These are phyloP conservation scores for Philereme vetulata DNA, from an alignment of 2,888 invertebrate genomes.

Conservation along the genomic window DNA sequence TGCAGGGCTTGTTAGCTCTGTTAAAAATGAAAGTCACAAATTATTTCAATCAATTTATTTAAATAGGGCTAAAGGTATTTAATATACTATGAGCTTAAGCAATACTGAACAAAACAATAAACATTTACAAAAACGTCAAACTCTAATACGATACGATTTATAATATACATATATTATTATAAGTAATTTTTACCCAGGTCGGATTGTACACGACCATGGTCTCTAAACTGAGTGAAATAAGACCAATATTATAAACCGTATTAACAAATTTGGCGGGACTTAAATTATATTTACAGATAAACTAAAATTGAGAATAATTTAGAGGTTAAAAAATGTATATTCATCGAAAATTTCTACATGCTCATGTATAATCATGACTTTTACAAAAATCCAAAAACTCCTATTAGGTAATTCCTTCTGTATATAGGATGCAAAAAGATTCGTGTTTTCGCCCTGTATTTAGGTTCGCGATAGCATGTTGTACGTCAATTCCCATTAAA, in stretches of 20 bases:
- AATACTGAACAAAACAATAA: slow-evolving; percentile 82
- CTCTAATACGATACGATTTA: slow-evolving; percentile 56
- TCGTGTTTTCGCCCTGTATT: too few relatives aligned
- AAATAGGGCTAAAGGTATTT: slow-evolving; percentile 71
- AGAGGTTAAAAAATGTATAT: slow-evolving; percentile 47
- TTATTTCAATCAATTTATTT: slow-evolving; percentile 56
- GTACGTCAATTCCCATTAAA: slow-evolving; percentile 33
- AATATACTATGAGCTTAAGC: slow-evolving; percentile 77
- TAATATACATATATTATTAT: slow-evolving; percentile 46
- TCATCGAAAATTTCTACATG: slow-evolving; percentile 63
- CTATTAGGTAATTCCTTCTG: slow-evolving; percentile 44
- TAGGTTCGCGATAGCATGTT: slow-evolving; percentile 11
- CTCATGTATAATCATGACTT: slow-evolving; percentile 39
- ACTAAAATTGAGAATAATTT: slow-evolving; percentile 48
- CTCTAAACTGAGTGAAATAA: too few relatives aligned
- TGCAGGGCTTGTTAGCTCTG: too few relatives aligned
- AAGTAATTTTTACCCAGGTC: slow-evolving; percentile 35
- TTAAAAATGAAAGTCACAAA: too few relatives aligned
- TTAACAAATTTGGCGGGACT: slow-evolving; percentile 63
- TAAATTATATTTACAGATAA: slow-evolving; percentile 73
- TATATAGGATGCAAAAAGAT: slow-evolving; percentile 18
- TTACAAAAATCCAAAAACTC: slow-evolving; percentile 59
- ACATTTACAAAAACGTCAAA: slow-evolving; percentile 76
- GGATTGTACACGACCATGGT: slow-evolving; percentile 52
- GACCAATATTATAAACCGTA: too few relatives aligned